Percentiles rank a stretch among this genome's conserved stretches.
Conservation (phyloP, 2,797 vertebrate genomes). For the Thaleichthys pacificus region DNA sequence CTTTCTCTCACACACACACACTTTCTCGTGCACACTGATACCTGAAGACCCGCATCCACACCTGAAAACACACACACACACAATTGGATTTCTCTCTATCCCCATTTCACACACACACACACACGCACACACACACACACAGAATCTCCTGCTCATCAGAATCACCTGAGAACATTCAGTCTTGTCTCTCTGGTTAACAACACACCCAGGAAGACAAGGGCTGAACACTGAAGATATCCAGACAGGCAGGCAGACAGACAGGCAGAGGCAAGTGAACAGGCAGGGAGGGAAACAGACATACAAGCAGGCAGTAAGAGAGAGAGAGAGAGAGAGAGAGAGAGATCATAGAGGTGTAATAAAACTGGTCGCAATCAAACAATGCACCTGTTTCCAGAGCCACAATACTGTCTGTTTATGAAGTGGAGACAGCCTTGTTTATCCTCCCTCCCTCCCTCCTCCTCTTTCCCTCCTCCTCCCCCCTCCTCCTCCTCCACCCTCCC, state of each 20-base stretch:
- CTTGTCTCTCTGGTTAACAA: constrained; percentile 5
- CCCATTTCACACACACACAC: neutral
- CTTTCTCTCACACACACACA: neutral
- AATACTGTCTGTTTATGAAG: neutral
- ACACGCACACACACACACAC: constrained; percentile 2
- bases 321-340: neutral
- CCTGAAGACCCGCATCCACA: neutral
- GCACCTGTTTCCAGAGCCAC: neutral
- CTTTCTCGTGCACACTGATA: neutral
- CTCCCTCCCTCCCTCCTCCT: constrained; percentile 10
- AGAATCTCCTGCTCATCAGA: neutral
- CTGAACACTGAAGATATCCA: constrained; percentile 19
- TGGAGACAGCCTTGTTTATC: neutral
- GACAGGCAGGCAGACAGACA: neutral
- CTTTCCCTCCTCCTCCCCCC: constrained; percentile 46
- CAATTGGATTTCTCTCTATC: too few species aligned
- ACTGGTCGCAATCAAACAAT: constrained; percentile 1
- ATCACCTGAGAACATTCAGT: neutral
- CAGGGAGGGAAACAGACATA: neutral
- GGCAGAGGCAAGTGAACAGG: neutral
- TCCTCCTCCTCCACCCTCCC: constrained; percentile 26
- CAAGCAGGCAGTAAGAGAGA: neutral
- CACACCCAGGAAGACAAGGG: constrained; percentile 14
- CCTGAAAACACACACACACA: neutral
- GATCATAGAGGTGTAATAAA: constrained; percentile 1